A percentile compares a stretch with the other conserved stretches of the same genome.
phyloP scores from a whole-genome alignment of 2,113 vertebrate species.

The Trogon surrucura region DNA sequence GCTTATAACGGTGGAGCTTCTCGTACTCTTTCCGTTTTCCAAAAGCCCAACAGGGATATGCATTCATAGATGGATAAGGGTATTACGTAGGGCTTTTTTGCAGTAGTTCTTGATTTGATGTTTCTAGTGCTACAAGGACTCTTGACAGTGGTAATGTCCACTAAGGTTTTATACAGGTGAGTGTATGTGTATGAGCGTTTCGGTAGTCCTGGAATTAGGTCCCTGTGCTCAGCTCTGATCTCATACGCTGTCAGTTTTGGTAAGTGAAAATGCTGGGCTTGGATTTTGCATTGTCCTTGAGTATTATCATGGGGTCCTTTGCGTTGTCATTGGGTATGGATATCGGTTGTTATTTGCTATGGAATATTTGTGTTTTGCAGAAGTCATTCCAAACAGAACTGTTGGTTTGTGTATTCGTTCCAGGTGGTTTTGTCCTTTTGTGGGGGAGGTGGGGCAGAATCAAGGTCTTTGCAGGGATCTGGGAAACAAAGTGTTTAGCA shows the following conservation, averaged over 20 bases:
- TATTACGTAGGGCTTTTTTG: accelerated
- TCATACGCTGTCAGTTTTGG: too few relatives aligned
- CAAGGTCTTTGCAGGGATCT: not conserved
- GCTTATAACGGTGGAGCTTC: not conserved
- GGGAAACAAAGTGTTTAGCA: not conserved
- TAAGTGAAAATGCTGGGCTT: not conserved
- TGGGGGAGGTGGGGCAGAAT: not conserved
- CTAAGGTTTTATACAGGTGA: not conserved
- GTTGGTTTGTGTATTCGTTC: not conserved
- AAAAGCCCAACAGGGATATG: accelerated
- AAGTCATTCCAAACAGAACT: not conserved
- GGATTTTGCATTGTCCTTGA: accelerated
- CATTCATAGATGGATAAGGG: not conserved
- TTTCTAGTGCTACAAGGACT: not conserved
- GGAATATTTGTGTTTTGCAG: not conserved
- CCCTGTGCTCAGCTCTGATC: too few relatives aligned
- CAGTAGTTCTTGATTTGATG: not conserved
- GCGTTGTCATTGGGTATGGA: not conserved
- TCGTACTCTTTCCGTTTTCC: not conserved
- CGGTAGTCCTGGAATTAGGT: not conserved
- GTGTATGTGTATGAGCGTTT: accelerated
- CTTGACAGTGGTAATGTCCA: not conserved
- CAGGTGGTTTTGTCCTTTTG: not conserved
- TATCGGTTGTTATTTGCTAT: not conserved
- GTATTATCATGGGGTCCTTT: too few relatives aligned